Evolutionary conservation across 2,113 vertebrate species (phyloP).

Genomic region (Natator depressus): DNA sequence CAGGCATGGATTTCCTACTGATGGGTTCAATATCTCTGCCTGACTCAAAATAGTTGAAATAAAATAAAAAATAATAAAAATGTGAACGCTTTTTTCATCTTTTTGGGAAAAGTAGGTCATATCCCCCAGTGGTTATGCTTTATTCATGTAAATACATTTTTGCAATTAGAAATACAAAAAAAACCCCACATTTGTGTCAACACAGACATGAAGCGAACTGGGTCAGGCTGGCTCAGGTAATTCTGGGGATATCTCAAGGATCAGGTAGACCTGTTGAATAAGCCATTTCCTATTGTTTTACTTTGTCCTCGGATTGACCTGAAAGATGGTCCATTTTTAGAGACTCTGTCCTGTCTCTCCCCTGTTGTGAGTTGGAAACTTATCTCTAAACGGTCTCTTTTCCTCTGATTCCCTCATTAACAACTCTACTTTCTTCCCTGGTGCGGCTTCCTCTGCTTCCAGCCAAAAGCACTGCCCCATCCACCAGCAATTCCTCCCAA

Average conservation of each 20-base stretch:
- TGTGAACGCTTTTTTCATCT: background rate
- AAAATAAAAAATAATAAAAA: slow-evolving; percentile 11
- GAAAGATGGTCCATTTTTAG: background rate
- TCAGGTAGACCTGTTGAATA: background rate
- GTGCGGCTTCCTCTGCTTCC: background rate
- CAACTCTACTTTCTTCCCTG: background rate
- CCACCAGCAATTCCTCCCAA: too few species aligned
- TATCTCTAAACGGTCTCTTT: background rate
- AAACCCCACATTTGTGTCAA: background rate
- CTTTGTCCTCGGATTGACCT: background rate
- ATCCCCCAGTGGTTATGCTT: slow-evolving; percentile 54
- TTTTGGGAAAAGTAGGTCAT: slow-evolving; percentile 62
- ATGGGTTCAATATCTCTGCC: slow-evolving; percentile 18
- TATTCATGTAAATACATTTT: slow-evolving; percentile 67
- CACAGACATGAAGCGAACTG: background rate
- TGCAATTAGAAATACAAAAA: slow-evolving; percentile 72
- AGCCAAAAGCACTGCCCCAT: background rate
- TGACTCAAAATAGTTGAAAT: slow-evolving; percentile 18
- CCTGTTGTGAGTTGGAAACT: background rate
- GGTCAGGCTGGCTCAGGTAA: background rate
- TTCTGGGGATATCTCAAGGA: background rate
- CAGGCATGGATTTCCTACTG: slow-evolving; percentile 29
- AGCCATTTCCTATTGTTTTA: background rate
- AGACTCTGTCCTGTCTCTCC: background rate
- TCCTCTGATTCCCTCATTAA: background rate